Percentiles rank a stretch among this genome's conserved stretches.
Conservation (phyloP, 2,888 invertebrate species). For the Archips crataeganus region DNA sequence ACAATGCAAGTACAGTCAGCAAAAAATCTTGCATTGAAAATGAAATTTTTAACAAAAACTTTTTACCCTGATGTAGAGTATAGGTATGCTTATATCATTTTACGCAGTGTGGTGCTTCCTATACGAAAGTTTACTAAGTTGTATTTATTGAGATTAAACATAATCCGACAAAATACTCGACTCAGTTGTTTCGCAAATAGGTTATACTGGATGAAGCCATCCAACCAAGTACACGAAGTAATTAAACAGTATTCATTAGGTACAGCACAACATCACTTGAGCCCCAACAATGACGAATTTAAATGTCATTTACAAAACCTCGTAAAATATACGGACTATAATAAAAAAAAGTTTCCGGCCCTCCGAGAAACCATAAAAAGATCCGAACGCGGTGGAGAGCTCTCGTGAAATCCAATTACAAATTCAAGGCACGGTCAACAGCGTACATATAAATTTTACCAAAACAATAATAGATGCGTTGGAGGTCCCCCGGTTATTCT, state of each 20-base stretch:
- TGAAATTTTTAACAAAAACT: no score
- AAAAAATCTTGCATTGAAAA: no score
- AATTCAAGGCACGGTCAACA: constrained; percentile 65
- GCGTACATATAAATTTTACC: constrained; percentile 63
- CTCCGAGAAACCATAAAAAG: constrained; percentile 48
- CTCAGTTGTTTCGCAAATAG: constrained; percentile 1
- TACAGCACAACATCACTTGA: constrained; percentile 44
- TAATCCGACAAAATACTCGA: background rate
- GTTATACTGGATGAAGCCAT: background rate
- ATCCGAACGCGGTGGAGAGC: constrained; percentile 58
- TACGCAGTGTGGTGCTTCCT: no score
- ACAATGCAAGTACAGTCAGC: no score
- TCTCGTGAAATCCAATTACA: constrained; percentile 65
- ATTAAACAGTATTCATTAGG: constrained; percentile 45
- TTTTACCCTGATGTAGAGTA: no score
- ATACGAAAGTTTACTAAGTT: no score
- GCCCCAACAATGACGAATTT: constrained; percentile 50
- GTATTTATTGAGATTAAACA: background rate
- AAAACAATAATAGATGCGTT: constrained; percentile 64
- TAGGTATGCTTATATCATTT: no score
- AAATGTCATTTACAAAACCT: constrained; percentile 47
- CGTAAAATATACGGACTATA: constrained; percentile 47
- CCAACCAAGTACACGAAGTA: background rate
- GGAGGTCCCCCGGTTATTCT: constrained; percentile 18
- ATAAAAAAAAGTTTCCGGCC: constrained; percentile 37